phyloP scores from a whole-genome alignment of 2,888 invertebrate species.

The Celastrina argiolus region DNA sequence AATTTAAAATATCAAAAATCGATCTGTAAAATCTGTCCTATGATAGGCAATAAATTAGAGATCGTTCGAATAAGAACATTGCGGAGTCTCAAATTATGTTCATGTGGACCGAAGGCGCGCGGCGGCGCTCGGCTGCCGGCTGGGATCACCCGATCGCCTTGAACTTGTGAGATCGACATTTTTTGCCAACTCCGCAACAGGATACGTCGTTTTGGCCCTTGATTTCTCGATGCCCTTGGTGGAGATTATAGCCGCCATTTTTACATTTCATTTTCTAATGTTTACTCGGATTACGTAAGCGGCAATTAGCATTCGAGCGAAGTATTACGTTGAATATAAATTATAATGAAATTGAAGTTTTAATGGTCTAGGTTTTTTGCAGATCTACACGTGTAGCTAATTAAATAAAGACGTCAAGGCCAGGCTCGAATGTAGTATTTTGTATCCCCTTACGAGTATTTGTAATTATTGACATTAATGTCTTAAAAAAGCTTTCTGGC shows the following conservation, averaged over 20 bases:
- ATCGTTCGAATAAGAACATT: neutral
- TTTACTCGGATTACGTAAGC: neutral
- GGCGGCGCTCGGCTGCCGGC: conserved; percentile 36
- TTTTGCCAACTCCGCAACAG: conserved; percentile 69
- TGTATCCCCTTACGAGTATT: neutral
- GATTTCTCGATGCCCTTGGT: conserved; percentile 63
- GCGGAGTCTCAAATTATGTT: neutral
- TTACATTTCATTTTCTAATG: conserved; percentile 22
- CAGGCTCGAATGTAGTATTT: neutral
- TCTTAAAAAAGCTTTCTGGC: neutral
- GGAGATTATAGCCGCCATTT: conserved; percentile 42
- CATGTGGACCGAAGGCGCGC: conserved; percentile 3
- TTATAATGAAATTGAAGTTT: conserved; percentile 1
- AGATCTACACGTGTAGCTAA: conserved; percentile 7
- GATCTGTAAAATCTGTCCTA: neutral
- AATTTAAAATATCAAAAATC: neutral
- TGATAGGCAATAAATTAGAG: neutral
- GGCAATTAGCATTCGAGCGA: neutral
- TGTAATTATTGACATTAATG: neutral
- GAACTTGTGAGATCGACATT: conserved; percentile 70
- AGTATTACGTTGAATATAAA: neutral
- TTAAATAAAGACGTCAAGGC: conserved; percentile 6
- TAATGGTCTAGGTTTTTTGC: neutral
- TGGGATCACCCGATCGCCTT: conserved; percentile 66
- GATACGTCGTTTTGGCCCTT: conserved; percentile 63